Conservation (phyloP, 37 sponge, comb jelly and placozoan species). For the Agelas oroides region DNA sequence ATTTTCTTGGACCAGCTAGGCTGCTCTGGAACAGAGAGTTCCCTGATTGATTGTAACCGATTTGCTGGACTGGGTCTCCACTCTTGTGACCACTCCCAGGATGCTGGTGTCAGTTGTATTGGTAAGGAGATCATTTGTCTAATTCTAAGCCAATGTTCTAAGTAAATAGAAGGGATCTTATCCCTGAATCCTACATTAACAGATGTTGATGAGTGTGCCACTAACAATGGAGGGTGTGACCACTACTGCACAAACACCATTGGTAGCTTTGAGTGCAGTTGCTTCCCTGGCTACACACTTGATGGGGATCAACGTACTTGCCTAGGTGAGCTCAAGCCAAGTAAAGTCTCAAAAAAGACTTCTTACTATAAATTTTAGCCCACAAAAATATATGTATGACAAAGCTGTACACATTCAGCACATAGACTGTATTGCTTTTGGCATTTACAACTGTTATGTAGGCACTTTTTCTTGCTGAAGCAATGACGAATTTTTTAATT, state of each 20-base stretch:
- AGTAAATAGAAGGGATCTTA: no score
- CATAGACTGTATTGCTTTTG: no score
- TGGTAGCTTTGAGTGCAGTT: slow-evolving; percentile 56
- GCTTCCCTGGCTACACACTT: slow-evolving; percentile 27
- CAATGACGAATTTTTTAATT: no score
- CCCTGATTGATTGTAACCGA: background rate
- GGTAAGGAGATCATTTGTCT: slow-evolving; percentile 2
- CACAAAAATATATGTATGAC: no score
- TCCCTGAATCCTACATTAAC: no score
- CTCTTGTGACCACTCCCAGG: slow-evolving; percentile 41
- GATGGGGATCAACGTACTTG: background rate
- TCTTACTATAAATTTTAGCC: no score
- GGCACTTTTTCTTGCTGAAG: no score
- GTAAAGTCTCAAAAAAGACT: background rate
- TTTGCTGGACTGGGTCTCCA: background rate
- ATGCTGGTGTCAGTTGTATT: slow-evolving; percentile 49
- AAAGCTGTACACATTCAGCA: no score
- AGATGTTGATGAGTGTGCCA: slow-evolving; percentile 47
- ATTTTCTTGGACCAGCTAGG: slow-evolving; percentile 37
- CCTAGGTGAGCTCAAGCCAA: background rate
- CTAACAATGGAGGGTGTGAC: slow-evolving; percentile 28
- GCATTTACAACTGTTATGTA: no score
- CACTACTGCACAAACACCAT: slow-evolving; percentile 40
- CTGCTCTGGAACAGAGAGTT: slow-evolving; percentile 26
- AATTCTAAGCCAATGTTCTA: background rate